Conservation (phyloP, 1,140 invertebrate species). For the Zaprionus gabonicus region DNA sequence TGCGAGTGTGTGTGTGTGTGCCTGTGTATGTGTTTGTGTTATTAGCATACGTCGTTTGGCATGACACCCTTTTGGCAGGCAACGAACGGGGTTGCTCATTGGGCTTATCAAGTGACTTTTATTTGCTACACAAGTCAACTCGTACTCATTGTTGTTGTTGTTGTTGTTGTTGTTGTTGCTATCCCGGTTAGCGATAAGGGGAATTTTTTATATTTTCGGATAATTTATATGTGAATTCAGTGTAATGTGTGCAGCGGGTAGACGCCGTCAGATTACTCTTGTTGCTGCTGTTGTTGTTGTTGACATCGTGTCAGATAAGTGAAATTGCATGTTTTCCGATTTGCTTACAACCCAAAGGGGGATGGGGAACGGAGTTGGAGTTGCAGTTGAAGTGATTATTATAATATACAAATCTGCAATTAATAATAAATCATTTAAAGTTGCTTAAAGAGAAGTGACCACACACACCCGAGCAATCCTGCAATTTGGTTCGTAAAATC, state of each 20-base stretch:
- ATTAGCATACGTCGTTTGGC: conserved; percentile 77
- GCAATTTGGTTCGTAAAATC: conserved; percentile 50
- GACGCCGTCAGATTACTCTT: conserved; percentile 49
- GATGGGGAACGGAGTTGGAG: background rate
- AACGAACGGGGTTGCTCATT: conserved; percentile 64
- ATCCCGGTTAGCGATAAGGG: conserved; percentile 58
- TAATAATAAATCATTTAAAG: conserved; percentile 22
- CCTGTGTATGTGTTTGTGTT: conserved; percentile 53
- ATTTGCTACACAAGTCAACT: conserved; percentile 78
- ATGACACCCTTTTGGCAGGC: conserved; percentile 63
- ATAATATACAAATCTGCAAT: conserved; percentile 20
- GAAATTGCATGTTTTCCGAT: conserved; percentile 76
- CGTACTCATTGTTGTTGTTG: conserved; percentile 7
- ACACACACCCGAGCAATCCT: conserved; percentile 30
- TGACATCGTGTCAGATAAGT: conserved; percentile 82
- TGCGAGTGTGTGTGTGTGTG: conserved; percentile 26
- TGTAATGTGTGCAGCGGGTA: conserved; percentile 49
- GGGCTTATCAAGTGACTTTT: conserved; percentile 77
- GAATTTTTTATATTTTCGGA: conserved; percentile 48
- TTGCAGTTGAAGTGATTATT: background rate
- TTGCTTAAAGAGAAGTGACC: conserved; percentile 4
- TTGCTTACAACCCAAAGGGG: conserved; percentile 48
- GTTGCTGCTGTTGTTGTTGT: background rate
- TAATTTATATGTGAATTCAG: conserved; percentile 74
- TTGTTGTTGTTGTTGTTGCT: conserved; percentile 26